Percentiles rank a stretch among this genome's conserved stretches.
phyloP scores from a whole-genome alignment of 2,113 vertebrate species.

The Syrrhaptes paradoxus region DNA sequence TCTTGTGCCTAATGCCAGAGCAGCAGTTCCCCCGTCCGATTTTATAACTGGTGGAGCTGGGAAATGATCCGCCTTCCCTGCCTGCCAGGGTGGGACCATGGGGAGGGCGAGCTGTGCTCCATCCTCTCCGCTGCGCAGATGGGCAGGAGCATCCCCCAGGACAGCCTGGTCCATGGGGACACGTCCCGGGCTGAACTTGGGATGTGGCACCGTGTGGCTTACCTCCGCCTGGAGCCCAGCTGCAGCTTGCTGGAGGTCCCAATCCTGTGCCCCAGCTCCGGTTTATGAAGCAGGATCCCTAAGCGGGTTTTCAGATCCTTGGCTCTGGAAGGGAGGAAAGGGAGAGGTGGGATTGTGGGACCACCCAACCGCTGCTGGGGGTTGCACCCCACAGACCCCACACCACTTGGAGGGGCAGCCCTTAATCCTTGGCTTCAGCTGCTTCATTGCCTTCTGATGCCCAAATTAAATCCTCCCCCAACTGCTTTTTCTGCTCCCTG shows the following conservation, averaged over 20 bases:
- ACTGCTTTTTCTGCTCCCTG: background rate
- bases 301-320: constrained; percentile 90
- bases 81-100: background rate
- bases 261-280: constrained; percentile 66
- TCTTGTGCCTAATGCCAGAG: background rate
- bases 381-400: background rate
- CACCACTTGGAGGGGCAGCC: background rate
- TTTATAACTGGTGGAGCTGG: constrained; percentile 30
- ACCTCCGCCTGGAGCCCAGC: constrained; percentile 67
- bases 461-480: background rate
- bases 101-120: background rate
- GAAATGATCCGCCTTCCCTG: constrained; percentile 1
- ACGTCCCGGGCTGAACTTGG: background rate
- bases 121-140: background rate
- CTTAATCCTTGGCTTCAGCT: background rate
- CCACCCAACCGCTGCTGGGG: rapidly evolving
- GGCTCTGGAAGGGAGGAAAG: constrained; percentile 76
- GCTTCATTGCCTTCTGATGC: background rate
- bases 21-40: background rate
- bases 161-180: background rate
- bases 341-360: background rate
- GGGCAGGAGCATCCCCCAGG: background rate
- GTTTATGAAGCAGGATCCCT: constrained; percentile 84
- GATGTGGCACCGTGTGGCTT: background rate
- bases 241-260: constrained; percentile 60